A percentile compares a stretch with the other conserved stretches of the same genome.
Evolutionary conservation across 2,113 vertebrate genomes (phyloP).

Genomic region (Nerophis ophidion): DNA sequence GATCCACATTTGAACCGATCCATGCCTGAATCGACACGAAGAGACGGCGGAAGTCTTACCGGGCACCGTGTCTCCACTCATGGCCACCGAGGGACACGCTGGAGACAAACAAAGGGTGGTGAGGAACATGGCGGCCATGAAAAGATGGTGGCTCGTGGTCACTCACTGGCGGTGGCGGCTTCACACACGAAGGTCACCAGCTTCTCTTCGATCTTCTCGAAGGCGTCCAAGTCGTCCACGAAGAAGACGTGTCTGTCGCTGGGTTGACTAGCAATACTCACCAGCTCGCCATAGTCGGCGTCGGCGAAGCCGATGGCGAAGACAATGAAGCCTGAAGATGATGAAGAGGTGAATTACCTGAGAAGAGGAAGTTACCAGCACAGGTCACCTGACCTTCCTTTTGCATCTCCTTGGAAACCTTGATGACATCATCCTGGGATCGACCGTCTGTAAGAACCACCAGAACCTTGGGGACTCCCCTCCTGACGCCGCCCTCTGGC

Average conservation of each 20-base stretch:
- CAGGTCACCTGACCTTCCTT: conserved; percentile 74
- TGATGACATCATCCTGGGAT: conserved; percentile 92
- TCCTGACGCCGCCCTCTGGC: conserved; percentile 77
- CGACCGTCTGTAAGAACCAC: conserved; percentile 94
- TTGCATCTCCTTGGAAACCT: conserved; percentile 89
- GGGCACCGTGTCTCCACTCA: conserved; percentile 82
- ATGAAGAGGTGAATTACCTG: neutral
- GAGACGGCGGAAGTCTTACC: conserved; percentile 60
- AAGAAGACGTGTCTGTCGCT: conserved; percentile 94
- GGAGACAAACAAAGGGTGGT: conserved; percentile 28
- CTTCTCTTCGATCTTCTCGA: conserved; percentile 94
- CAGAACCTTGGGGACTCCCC: conserved; percentile 87
- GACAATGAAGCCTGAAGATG: conserved; percentile 83
- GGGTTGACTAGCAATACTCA: conserved; percentile 92
- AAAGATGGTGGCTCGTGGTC: neutral
- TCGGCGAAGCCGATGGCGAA: conserved; percentile 96
- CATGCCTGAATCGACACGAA: neutral
- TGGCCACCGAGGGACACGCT: conserved; percentile 87
- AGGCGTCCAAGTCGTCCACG: conserved; percentile 94
- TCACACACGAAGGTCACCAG: conserved; percentile 96
- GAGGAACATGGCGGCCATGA: neutral
- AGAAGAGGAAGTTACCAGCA: neutral
- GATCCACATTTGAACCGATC: no score
- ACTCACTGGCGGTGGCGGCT: conserved; percentile 93
- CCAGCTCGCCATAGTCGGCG: conserved; percentile 89